A percentile compares a stretch with the other conserved stretches of the same genome.
Evolutionary conservation across 2,888 invertebrate genomes (phyloP).

Genomic region (Sipha maydis): DNA sequence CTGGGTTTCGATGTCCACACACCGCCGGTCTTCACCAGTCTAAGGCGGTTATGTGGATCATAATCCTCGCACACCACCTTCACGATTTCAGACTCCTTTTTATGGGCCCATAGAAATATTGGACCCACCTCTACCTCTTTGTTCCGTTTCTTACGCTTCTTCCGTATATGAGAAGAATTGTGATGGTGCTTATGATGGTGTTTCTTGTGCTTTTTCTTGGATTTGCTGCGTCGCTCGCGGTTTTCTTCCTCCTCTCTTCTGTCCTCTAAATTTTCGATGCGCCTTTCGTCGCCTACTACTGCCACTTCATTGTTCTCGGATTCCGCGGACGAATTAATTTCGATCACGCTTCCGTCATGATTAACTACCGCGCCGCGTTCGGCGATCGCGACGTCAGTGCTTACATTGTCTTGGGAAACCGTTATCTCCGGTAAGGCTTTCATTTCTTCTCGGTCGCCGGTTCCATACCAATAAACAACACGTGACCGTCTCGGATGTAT

Average conservation of each 20-base stretch:
- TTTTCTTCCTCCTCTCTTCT: background rate
- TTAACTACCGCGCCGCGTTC: conserved; percentile 21
- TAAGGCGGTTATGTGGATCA: conserved; percentile 85
- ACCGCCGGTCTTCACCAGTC: conserved; percentile 80
- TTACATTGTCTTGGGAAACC: conserved; percentile 67
- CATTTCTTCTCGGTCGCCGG: conserved; percentile 69
- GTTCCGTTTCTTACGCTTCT: conserved; percentile 1
- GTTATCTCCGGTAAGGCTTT: conserved; percentile 67
- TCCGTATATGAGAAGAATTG: background rate
- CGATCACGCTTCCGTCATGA: background rate
- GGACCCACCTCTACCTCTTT: conserved; percentile 79
- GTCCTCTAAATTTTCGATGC: background rate
- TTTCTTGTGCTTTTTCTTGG: conserved; percentile 68
- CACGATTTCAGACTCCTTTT: conserved; percentile 81
- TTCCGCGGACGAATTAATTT: background rate
- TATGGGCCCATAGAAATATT: conserved; percentile 86
- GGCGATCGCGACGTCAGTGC: conserved; percentile 65
- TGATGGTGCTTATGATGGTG: conserved; percentile 65
- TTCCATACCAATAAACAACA: conserved; percentile 67
- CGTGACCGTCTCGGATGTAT: conserved; percentile 59
- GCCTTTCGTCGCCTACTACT: too few relatives aligned
- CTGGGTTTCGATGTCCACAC: conserved; percentile 87
- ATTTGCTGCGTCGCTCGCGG: conserved; percentile 16
- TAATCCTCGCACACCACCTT: conserved; percentile 89
- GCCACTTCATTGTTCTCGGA: background rate